These are phyloP conservation scores for Drepana falcataria DNA, from an alignment of 2,888 invertebrate genomes.

Conservation along the genomic window DNA sequence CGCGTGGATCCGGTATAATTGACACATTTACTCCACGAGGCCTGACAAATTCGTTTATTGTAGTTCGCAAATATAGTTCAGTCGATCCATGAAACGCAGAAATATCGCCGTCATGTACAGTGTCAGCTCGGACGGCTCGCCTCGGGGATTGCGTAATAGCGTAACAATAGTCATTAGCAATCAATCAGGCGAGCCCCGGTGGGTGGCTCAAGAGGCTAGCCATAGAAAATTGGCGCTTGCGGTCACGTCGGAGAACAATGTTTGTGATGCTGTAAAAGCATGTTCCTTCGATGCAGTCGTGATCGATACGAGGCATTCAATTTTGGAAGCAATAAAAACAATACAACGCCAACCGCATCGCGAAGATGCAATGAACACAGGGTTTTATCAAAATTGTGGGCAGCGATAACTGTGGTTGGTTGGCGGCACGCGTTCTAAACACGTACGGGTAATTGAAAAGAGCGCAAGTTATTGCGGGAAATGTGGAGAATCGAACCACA, in stretches of 20 bases:
- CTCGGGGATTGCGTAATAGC: conserved; percentile 54
- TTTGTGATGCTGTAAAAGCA: conserved; percentile 22
- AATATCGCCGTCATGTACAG: conserved; percentile 53
- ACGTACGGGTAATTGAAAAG: conserved; percentile 69
- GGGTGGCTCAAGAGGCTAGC: conserved; percentile 45
- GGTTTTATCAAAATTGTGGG: conserved; percentile 61
- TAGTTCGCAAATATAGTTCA: conserved; percentile 52
- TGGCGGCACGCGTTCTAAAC: conserved; percentile 63
- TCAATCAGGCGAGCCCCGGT: conserved; percentile 60
- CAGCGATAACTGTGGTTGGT: conserved; percentile 40
- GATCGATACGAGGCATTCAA: conserved; percentile 33
- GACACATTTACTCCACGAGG: conserved; percentile 49
- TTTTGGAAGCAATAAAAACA: conserved; percentile 31
- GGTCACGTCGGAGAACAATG: conserved; percentile 37
- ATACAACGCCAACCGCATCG: conserved; percentile 33
- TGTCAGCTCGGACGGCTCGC: conserved; percentile 44
- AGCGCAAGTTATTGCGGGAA: conserved; percentile 65
- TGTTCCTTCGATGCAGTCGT: conserved; percentile 24
- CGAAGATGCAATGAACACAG: conserved; percentile 48
- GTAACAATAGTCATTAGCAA: conserved; percentile 72
- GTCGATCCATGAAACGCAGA: conserved; percentile 32
- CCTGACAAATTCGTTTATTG: conserved; percentile 54
- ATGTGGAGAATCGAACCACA: conserved; percentile 55
- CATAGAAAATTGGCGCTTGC: conserved; percentile 55
- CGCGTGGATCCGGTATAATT: conserved; percentile 51